A percentile compares a stretch with the other conserved stretches of the same genome.
phyloP scores from a whole-genome alignment of 2,888 invertebrate genomes.

The Parnassius glacialis region DNA sequence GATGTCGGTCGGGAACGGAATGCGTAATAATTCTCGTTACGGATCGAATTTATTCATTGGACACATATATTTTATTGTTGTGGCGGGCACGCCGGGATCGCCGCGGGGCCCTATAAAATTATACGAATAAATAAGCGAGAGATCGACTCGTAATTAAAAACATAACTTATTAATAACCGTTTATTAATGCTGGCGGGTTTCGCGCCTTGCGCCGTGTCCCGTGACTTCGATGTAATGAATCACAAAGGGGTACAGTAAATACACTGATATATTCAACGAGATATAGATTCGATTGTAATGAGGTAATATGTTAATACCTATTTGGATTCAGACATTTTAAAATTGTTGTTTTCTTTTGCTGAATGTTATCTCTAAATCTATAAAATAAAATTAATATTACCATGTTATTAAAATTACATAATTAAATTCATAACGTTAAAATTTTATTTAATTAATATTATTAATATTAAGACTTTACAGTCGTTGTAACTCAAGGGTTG shows the following conservation, averaged over 20 bases:
- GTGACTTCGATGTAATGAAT: conserved; percentile 30
- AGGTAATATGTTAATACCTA: background rate
- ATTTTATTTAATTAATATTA: too few species aligned
- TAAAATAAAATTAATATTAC: too few species aligned
- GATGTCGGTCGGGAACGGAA: conserved; percentile 53
- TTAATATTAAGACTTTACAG: too few species aligned
- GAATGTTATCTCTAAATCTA: too few species aligned
- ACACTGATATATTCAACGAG: too few species aligned
- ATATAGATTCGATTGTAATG: too few species aligned
- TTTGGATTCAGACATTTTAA: too few species aligned
- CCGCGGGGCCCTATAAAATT: conserved; percentile 78
- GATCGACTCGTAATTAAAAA: conserved; percentile 77
- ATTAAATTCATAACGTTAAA: background rate
- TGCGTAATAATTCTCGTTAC: conserved; percentile 74
- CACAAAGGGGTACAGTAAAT: conserved; percentile 11
- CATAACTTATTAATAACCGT: conserved; percentile 79
- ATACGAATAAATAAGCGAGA: conserved; percentile 75
- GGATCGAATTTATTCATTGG: conserved; percentile 75
- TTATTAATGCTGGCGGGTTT: conserved; percentile 75
- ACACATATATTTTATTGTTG: conserved; percentile 71
- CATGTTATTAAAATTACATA: background rate
- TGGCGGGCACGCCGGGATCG: conserved; percentile 51
- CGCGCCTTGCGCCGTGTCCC: conserved; percentile 50
- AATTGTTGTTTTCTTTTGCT: too few species aligned
- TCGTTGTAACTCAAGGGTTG: too few species aligned